Evolutionary conservation across 2,888 invertebrate species (phyloP).

Genomic region (Mythimna ferrago): DNA sequence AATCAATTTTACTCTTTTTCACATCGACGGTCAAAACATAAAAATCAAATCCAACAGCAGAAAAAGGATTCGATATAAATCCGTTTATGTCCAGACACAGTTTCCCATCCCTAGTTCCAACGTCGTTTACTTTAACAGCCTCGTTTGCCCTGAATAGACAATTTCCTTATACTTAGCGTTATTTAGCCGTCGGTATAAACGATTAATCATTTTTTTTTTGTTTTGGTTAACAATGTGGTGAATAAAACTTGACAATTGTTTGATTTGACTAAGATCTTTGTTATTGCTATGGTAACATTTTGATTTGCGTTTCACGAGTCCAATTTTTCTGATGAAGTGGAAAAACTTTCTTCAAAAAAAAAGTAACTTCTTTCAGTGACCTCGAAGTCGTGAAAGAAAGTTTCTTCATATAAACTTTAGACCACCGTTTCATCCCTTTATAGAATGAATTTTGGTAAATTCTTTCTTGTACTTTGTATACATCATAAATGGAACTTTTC

Average conservation of each 20-base stretch:
- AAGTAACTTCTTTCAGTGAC: no score
- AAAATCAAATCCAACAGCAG: no score
- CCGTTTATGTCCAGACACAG: not conserved
- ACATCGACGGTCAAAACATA: not conserved
- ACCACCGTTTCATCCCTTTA: no score
- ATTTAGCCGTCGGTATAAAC: slow-evolving; percentile 47
- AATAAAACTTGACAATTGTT: slow-evolving; percentile 25
- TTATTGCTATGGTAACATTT: not conserved
- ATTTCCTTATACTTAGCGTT: slow-evolving; percentile 61
- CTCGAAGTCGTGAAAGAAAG: no score
- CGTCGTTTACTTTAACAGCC: slow-evolving; percentile 62
- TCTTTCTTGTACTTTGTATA: no score
- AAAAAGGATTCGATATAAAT: slow-evolving; percentile 19
- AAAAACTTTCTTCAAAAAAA: not conserved
- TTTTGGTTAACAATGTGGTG: slow-evolving; percentile 36
- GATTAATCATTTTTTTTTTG: slow-evolving; percentile 58
- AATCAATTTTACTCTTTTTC: not conserved
- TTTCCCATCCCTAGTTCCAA: slow-evolving; percentile 48
- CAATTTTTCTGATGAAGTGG: no score
- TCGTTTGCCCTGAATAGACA: slow-evolving; percentile 63
- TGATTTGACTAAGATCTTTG: not conserved
- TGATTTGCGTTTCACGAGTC: not conserved
- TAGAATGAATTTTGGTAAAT: no score
- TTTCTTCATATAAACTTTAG: no score
- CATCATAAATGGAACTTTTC: no score